phyloP scores from a whole-genome alignment of 2,888 invertebrate species.

The Glomeris marginata region DNA sequence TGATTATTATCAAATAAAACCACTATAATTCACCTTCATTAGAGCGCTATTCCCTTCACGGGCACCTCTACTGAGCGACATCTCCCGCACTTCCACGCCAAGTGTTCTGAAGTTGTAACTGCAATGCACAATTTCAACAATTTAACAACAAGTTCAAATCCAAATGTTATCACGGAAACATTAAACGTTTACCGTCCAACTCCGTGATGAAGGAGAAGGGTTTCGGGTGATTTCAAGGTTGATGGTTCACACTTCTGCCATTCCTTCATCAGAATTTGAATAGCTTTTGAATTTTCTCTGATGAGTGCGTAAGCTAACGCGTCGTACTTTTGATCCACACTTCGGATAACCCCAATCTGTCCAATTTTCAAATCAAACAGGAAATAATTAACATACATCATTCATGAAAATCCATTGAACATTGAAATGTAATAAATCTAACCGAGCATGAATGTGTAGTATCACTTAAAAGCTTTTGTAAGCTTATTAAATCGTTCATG shows the following conservation, averaged over 20 bases:
- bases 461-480: constrained; percentile 28
- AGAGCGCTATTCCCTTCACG: constrained; percentile 38
- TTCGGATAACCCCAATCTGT: constrained; percentile 20
- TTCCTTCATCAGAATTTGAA: constrained; percentile 23
- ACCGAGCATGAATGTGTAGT: constrained; percentile 26
- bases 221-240: constrained; percentile 18
- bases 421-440: constrained; percentile 17
- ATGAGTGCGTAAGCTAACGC: constrained; percentile 27
- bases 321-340: constrained; percentile 23
- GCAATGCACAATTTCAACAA: constrained; percentile 13
- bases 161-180: neutral
- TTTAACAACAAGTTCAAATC: neutral
- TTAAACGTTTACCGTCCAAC: constrained; percentile 25
- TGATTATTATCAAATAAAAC: neutral
- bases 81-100: constrained; percentile 28
- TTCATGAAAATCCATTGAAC: neutral
- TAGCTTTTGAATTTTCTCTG: constrained; percentile 25
- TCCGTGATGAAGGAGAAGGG: constrained; percentile 21
- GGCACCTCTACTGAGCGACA: constrained; percentile 33
- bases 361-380: neutral
- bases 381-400: neutral
- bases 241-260: constrained; percentile 13
- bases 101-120: constrained; percentile 25
- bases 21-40: constrained; percentile 25
- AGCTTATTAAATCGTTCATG: constrained; percentile 27